These are phyloP conservation scores for Ctenoplectra terminalis DNA, from an alignment of 1,140 invertebrate species.

Conservation along the genomic window DNA sequence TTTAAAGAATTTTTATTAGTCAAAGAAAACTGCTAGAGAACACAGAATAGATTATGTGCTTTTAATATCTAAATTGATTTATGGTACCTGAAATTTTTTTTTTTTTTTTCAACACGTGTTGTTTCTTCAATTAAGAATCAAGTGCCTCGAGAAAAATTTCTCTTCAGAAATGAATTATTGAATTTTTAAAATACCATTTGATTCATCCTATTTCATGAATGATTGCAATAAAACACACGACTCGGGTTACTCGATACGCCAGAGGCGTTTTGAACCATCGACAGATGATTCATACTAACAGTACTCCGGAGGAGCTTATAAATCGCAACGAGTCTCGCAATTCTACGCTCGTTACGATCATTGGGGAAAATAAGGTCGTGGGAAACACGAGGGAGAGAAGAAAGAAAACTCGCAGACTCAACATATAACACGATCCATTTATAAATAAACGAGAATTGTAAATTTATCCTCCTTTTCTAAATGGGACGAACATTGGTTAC, in stretches of 20 bases:
- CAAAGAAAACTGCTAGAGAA: too few species aligned
- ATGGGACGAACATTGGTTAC: too few species aligned
- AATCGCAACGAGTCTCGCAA: slow-evolving; percentile 21
- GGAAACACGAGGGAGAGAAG: not conserved
- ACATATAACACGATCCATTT: too few species aligned
- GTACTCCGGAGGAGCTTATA: slow-evolving; percentile 6
- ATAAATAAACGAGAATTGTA: too few species aligned
- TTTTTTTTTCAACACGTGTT: too few species aligned
- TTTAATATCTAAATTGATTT: too few species aligned
- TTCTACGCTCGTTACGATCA: slow-evolving; percentile 22
- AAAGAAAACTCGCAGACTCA: not conserved
- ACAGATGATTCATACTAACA: slow-evolving; percentile 15
- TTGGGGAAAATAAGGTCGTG: slow-evolving; percentile 20
- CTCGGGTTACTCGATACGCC: not conserved
- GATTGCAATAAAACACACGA: not conserved
- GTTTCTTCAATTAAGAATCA: too few species aligned
- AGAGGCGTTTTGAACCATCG: slow-evolving; percentile 15
- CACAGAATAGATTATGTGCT: too few species aligned
- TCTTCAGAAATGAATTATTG: not conserved
- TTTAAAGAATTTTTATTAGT: too few species aligned
- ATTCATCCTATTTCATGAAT: not conserved
- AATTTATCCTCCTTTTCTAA: too few species aligned
- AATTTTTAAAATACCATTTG: not conserved
- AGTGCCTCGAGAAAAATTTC: not conserved
- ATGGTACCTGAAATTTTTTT: too few species aligned